Evolutionary conservation across 2,113 vertebrate genomes (phyloP).

Genomic region (Ahaetulla prasina): DNA sequence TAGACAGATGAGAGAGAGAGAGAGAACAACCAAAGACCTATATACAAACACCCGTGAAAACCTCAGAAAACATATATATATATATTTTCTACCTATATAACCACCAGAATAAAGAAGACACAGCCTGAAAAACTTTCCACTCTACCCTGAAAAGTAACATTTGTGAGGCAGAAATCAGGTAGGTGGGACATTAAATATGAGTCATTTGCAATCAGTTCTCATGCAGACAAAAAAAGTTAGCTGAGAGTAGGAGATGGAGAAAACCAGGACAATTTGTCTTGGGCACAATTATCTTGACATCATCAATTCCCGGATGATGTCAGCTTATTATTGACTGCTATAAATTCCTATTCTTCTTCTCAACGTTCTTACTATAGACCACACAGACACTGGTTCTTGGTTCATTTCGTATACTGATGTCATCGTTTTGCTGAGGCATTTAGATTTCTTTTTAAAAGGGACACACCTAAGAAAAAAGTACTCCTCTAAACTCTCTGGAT

Average conservation of each 20-base stretch:
- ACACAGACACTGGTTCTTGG: not conserved
- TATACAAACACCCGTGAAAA: too few relatives aligned
- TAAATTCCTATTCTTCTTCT: not conserved
- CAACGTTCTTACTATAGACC: not conserved
- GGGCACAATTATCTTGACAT: not conserved
- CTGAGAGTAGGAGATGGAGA: not conserved
- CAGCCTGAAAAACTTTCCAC: not conserved
- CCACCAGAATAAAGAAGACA: too few relatives aligned
- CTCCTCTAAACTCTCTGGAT: not conserved
- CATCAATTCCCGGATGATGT: not conserved
- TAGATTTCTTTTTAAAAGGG: not conserved
- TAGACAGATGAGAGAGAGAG: too few relatives aligned
- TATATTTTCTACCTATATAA: too few relatives aligned
- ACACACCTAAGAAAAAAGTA: not conserved
- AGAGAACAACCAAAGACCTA: too few relatives aligned
- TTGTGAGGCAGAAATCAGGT: not conserved
- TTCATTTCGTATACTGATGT: not conserved
- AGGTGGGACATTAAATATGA: not conserved
- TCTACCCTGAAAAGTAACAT: not conserved
- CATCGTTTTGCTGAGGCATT: not conserved
- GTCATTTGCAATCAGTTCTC: not conserved
- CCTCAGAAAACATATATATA: too few relatives aligned
- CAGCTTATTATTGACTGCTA: not conserved
- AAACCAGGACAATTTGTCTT: not conserved
- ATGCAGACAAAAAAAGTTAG: not conserved